Evolutionary conservation across 1,140 invertebrate genomes (phyloP).

Genomic region (Pogonus chalceus): DNA sequence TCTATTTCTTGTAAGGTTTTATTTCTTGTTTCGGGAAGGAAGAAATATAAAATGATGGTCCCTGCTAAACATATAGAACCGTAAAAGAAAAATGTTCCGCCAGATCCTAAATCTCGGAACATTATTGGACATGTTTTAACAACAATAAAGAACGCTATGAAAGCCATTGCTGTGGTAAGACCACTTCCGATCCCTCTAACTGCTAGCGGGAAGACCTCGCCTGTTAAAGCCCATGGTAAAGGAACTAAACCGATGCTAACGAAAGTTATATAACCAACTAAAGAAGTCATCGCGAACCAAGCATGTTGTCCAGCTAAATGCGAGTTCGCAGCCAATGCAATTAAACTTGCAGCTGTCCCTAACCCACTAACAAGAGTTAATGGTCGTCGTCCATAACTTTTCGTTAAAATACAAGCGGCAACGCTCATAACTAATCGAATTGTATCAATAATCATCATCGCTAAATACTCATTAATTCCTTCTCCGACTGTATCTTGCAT

Average conservation of each 20-base stretch:
- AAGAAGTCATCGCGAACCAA: conserved; percentile 37
- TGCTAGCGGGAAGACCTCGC: conserved; percentile 49
- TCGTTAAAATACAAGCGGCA: conserved; percentile 46
- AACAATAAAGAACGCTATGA: conserved; percentile 55
- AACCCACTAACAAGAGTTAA: conserved; percentile 46
- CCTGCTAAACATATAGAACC: conserved; percentile 52
- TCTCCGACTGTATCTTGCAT: conserved; percentile 42
- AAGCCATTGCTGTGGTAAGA: conserved; percentile 51
- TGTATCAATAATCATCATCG: conserved; percentile 55
- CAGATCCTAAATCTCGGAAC: conserved; percentile 44
- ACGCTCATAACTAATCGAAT: conserved; percentile 52
- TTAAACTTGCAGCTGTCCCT: conserved; percentile 42
- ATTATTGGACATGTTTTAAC: conserved; percentile 58
- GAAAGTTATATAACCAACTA: conserved; percentile 46
- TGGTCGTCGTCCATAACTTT: conserved; percentile 44
- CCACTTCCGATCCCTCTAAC: conserved; percentile 48
- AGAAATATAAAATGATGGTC: conserved; percentile 49
- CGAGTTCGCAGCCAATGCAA: conserved; percentile 35
- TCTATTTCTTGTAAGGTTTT: conserved; percentile 68
- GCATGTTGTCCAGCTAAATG: conserved; percentile 25
- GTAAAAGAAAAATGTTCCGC: conserved; percentile 58
- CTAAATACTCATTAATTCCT: conserved; percentile 43
- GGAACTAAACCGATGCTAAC: conserved; percentile 48
- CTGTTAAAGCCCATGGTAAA: conserved; percentile 59
- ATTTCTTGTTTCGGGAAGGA: conserved; percentile 71